A percentile compares a stretch with the other conserved stretches of the same genome.
Evolutionary conservation across 2,888 invertebrate species (phyloP).

Genomic region (Hypomecis punctinalis): DNA sequence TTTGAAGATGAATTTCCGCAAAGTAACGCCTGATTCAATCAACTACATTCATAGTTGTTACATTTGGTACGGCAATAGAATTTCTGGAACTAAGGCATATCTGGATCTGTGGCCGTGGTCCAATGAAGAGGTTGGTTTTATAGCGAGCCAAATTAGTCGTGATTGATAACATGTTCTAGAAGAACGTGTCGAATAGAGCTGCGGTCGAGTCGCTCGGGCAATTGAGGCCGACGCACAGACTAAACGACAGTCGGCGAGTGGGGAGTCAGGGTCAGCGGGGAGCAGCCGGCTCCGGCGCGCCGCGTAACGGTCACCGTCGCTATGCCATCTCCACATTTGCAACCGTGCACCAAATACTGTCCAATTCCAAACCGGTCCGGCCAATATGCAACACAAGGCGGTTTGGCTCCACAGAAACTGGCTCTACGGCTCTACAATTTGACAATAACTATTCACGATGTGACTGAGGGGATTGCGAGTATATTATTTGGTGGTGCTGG

Average conservation of each 20-base stretch:
- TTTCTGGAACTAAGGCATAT: not conserved
- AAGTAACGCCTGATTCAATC: no score
- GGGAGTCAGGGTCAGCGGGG: slow-evolving; percentile 53
- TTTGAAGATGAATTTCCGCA: no score
- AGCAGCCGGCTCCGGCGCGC: slow-evolving; percentile 39
- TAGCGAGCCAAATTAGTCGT: slow-evolving; percentile 37
- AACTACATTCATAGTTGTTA: not conserved
- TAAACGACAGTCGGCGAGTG: slow-evolving; percentile 24
- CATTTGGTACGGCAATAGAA: not conserved
- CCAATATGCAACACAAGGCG: slow-evolving; percentile 18
- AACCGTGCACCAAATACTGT: slow-evolving; percentile 38
- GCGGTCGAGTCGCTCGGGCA: slow-evolving; percentile 37
- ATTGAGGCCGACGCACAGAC: slow-evolving; percentile 44
- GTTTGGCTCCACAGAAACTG: slow-evolving; percentile 9
- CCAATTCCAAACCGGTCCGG: slow-evolving; percentile 29
- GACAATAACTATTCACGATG: not conserved
- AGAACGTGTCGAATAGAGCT: slow-evolving; percentile 38
- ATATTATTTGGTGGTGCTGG: not conserved
- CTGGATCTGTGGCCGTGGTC: not conserved
- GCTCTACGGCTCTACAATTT: slow-evolving; percentile 7
- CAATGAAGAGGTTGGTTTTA: not conserved
- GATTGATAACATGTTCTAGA: slow-evolving; percentile 46
- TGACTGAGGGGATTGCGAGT: not conserved
- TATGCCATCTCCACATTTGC: slow-evolving; percentile 50
- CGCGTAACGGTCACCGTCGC: slow-evolving; percentile 59